Evolutionary conservation across 1,140 invertebrate species (phyloP), one percentile per base, ranked within the genome.

Genomic region (Zaprionus ghesquierei): DNA sequence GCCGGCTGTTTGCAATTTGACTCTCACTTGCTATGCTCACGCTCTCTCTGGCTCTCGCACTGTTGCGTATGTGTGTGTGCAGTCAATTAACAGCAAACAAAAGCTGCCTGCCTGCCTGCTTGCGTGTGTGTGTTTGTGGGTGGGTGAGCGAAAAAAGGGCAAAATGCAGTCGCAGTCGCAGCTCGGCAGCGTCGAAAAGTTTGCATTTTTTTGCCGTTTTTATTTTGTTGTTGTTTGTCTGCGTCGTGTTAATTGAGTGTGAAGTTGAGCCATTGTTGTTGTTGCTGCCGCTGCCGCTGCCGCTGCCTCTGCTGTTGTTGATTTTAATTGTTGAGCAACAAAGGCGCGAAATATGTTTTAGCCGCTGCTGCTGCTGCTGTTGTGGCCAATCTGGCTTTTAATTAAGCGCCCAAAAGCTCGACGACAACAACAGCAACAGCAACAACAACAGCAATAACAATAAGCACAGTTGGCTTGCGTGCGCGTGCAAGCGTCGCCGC

Each of bases 321-420:
- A 73, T 87, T 82, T 87, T 87, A 87, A 87, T 87, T 87, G 82
- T 87, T 87, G 87, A 89, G 82, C 84, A 89, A 87, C 75, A 82
- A 87, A 87, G 82, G 82, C 82, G 82, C 82, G 82, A 87, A 87
- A 87, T 87, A 89, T 87, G 76, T 82, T 87, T 87, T 84, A 84
- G 27, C 27, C 9, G 27, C n/a, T n/a, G 80, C 72, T 72, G 79
- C 73, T 80, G 46, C 64, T 22, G 46, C 62, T 54, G 56, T 41
- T 60, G 58, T 31, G 50, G 55, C 56, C 55, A 60, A 60, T 69
- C 79, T 82, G 79, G 75, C 79, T 82, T 82, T 82, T 79, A 82
- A 82, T 82, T 82, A 82, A 82, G 81, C 81, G 51, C 60, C 70
- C 58, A 79, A 79, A 73, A 72, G 58, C 65, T 64, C 33, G 13